Evolutionary conservation across 2,888 invertebrate genomes (phyloP).

Genomic region (Nyleta sp.): DNA sequence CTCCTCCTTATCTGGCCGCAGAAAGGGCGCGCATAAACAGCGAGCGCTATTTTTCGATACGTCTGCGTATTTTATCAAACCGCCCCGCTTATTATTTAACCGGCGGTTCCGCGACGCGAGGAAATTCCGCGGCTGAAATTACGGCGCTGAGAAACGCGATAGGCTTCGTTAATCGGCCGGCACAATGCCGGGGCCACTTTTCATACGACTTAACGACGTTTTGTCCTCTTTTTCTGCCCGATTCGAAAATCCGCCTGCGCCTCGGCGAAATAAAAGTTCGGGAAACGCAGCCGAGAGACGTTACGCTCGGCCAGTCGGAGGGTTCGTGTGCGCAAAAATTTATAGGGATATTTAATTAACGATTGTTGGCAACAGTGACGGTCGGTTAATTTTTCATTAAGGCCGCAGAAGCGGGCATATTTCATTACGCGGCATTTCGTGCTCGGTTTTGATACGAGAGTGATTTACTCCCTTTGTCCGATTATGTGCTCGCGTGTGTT

Average conservation of each 20-base stretch:
- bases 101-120: not conserved
- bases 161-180: constrained; percentile 65
- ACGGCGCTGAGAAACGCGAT: too few relatives aligned
- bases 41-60: constrained; percentile 51
- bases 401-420: constrained; percentile 67
- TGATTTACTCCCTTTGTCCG: constrained; percentile 58
- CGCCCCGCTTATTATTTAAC: constrained; percentile 42
- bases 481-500: constrained; percentile 58
- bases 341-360: constrained; percentile 48
- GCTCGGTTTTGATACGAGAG: constrained; percentile 67
- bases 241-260: not conserved
- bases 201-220: constrained; percentile 40
- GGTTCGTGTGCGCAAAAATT: constrained; percentile 28
- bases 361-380: constrained; percentile 39
- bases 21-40: constrained; percentile 54
- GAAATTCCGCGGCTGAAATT: too few relatives aligned
- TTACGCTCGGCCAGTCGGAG: not conserved
- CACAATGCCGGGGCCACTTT: constrained; percentile 29
- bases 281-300: not conserved
- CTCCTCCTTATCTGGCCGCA: constrained; percentile 52
- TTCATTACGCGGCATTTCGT: constrained; percentile 71
- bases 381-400: constrained; percentile 69
- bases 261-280: too few relatives aligned
- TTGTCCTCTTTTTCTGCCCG: not conserved
- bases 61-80: constrained; percentile 39